These are phyloP conservation scores for Megastigmus dorsalis DNA, from an alignment of 2,888 invertebrate genomes.

Conservation along the genomic window DNA sequence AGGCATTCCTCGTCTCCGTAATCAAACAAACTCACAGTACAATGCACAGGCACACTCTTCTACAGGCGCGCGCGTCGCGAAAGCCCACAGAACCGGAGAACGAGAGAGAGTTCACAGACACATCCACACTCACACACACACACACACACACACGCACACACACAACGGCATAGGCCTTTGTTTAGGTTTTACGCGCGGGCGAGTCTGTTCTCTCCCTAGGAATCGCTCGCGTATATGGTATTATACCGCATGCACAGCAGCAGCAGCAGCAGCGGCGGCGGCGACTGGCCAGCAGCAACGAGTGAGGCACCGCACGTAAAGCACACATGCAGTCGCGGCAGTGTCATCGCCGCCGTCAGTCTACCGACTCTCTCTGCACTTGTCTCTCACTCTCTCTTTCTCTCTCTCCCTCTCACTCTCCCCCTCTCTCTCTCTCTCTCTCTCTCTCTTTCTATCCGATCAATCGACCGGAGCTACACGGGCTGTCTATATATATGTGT, in stretches of 20 bases:
- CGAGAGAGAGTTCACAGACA: not conserved
- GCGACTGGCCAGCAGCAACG: not conserved
- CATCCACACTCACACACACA: not conserved
- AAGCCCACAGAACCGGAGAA: not conserved
- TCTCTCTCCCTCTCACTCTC: too few relatives aligned
- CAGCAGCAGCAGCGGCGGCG: too few relatives aligned
- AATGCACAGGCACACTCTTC: too few relatives aligned
- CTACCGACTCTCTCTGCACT: too few relatives aligned
- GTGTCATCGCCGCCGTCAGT: slow-evolving; percentile 23
- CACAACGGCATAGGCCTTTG: slow-evolving; percentile 14
- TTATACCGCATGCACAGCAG: too few relatives aligned
- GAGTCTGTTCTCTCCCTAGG: not conserved
- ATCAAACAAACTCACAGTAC: too few relatives aligned
- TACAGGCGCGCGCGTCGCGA: too few relatives aligned
- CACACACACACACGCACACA: not conserved
- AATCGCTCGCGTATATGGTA: not conserved
- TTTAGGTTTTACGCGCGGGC: slow-evolving; percentile 37
- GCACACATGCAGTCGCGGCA: too few relatives aligned
- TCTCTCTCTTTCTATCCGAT: slow-evolving; percentile 7
- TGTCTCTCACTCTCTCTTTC: too few relatives aligned
- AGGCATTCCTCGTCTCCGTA: too few relatives aligned
- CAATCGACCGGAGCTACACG: slow-evolving; percentile 23
- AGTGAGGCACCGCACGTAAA: too few relatives aligned
- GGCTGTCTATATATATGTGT: not conserved
- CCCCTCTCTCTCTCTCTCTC: too few relatives aligned